Conservation (phyloP, 2,888 invertebrate genomes). For the Drosophila kuntzei region DNA sequence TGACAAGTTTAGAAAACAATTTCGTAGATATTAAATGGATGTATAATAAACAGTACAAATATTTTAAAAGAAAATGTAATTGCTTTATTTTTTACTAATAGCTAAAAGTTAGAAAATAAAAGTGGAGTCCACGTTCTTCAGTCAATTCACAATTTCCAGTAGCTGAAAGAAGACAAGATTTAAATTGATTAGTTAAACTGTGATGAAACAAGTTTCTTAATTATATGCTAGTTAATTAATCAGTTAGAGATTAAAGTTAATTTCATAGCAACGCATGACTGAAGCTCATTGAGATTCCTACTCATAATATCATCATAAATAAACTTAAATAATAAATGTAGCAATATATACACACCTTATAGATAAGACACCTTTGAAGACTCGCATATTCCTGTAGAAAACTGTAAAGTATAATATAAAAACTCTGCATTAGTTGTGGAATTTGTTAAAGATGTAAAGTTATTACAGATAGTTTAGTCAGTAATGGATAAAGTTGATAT, state of each 20-base stretch:
- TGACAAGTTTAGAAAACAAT: constrained; percentile 98
- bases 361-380: not conserved
- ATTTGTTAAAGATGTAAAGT: not conserved
- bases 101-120: too few relatives aligned
- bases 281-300: constrained; percentile 82
- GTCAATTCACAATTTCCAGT: not conserved
- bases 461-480: constrained; percentile 40
- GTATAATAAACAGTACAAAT: constrained; percentile 27
- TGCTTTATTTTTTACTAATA: constrained; percentile 1
- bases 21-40: constrained; percentile 90
- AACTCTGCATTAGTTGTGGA: not conserved
- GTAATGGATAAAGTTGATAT: constrained; percentile 63
- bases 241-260: constrained; percentile 60
- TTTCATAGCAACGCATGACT: constrained; percentile 78
- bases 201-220: not conserved
- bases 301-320: constrained; percentile 64
- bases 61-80: constrained; percentile 8
- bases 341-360: constrained; percentile 31
- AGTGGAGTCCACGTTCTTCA: not conserved
- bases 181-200: constrained; percentile 7
- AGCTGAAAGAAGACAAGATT: constrained; percentile 14
- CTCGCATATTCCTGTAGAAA: not conserved
- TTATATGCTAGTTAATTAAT: not conserved
- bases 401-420: constrained; percentile 6
- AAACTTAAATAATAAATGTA: not conserved